These are phyloP conservation scores for Sesia bembeciformis DNA, from an alignment of 2,888 invertebrate species.

Conservation along the genomic window DNA sequence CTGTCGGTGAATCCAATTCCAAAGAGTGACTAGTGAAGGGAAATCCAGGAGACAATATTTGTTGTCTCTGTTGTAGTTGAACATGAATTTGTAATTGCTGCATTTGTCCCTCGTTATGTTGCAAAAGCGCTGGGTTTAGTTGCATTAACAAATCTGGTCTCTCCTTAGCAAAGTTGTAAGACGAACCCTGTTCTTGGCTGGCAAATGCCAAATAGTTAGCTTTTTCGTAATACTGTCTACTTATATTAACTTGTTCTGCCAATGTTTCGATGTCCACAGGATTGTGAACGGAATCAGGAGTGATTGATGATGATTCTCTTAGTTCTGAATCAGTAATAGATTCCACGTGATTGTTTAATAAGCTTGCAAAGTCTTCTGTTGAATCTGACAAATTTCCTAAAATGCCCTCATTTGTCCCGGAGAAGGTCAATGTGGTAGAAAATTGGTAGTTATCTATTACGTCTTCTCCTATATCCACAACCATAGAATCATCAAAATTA, in stretches of 20 bases:
- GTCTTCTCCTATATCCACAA: conserved; percentile 86
- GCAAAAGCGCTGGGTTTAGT: conserved; percentile 69
- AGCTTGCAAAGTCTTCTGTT: conserved; percentile 83
- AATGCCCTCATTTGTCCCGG: conserved; percentile 84
- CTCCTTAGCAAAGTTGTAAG: conserved; percentile 77
- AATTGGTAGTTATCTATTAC: conserved; percentile 89
- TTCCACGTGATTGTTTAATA: conserved; percentile 83
- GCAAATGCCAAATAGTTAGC: conserved; percentile 57
- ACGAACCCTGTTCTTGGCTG: conserved; percentile 67
- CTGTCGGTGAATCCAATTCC: conserved; percentile 83
- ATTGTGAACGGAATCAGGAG: conserved; percentile 78
- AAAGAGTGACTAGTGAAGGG: conserved; percentile 79
- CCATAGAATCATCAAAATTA: conserved; percentile 86
- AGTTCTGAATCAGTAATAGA: conserved; percentile 78
- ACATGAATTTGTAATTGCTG: conserved; percentile 81
- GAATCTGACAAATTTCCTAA: conserved; percentile 87
- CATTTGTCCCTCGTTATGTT: conserved; percentile 74
- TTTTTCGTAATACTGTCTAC: conserved; percentile 71
- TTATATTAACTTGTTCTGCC: conserved; percentile 82
- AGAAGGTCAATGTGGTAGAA: conserved; percentile 86
- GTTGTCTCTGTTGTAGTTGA: conserved; percentile 80
- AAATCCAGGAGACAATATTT: conserved; percentile 74
- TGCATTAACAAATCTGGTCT: conserved; percentile 76
- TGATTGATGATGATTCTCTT: conserved; percentile 81
- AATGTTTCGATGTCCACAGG: conserved; percentile 83